Evolutionary conservation across 1,140 invertebrate species (phyloP), one percentile per base, ranked within the genome.

Genomic region (Matsumurasca onukii): DNA sequence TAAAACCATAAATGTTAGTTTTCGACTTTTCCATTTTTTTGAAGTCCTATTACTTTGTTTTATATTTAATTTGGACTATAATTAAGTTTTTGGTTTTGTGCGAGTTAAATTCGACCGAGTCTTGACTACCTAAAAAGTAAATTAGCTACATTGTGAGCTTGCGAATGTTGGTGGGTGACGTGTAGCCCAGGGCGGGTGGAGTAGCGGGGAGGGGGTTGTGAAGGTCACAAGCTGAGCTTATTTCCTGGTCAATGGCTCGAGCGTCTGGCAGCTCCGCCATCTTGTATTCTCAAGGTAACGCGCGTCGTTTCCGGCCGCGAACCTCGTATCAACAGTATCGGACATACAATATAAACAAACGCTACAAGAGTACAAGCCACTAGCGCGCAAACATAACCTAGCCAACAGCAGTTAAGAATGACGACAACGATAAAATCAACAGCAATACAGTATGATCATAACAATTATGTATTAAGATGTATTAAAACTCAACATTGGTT

Each of bases 231-330:
- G 62, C 39, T 39, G 17, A 22, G 62, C 62, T 65, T 65, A 65
- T 65, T 65, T 65, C 62, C 62, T 65, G 62, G 62, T 65, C 62
- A 65, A 48, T 65, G 62, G 62, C 62, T 65, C 62, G 29, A 48
- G 34, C 62, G 62, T 65, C 62, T 65, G 62, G 62, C 31, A 45
- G n/a, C 17, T 31, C 31, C 62, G 62, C 62, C 62, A 65, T 65
- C 39, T 65, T 65, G 62, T 5, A 48, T 65, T 65, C 62, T 65
- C 62, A 65, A 65, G 62, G 62, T 65, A 65, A 65, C 62, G 62
- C 34, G 31, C 55, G 30, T 29, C 29, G 39, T 65, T 65, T 65
- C 62, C 62, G 62, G 31, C 62, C 62, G 62, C 55, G 55, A 59
- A 59, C 55, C 15, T 25, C 55, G 49, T n/a, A n/a, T n/a, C n/a